Percentiles rank a stretch among this genome's conserved stretches.
Conservation (phyloP, 53 echinoderm and acorn worm species). For the Zoroaster sp. region DNA sequence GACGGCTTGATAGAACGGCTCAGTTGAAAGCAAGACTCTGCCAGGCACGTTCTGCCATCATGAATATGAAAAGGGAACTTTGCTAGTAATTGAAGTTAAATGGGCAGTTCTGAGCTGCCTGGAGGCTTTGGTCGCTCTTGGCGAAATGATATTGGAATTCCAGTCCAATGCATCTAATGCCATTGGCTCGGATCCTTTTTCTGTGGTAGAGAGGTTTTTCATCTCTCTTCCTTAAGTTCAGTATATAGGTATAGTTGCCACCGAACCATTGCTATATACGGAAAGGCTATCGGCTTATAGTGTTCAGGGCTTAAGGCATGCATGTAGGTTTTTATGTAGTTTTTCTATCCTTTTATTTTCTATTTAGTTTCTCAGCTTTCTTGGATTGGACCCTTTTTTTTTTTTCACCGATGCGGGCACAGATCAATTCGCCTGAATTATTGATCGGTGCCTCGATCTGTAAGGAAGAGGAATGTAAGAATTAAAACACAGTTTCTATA, state of each 20-base stretch:
- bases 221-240: neutral
- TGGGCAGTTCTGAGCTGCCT: conserved; percentile 40
- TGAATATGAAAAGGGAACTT: conserved; percentile 56
- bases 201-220: neutral
- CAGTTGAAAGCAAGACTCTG: neutral
- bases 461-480: neutral
- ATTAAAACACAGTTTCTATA: too few species aligned
- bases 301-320: neutral
- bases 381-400: neutral
- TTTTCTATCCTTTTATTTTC: conserved; percentile 20
- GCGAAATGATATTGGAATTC: conserved; percentile 45
- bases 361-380: neutral
- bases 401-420: neutral
- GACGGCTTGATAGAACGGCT: neutral
- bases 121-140: neutral
- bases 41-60: conserved; percentile 35
- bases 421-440: conserved; percentile 6
- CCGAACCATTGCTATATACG: conserved; percentile 16
- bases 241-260: conserved; percentile 11
- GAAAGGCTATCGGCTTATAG: conserved; percentile 6
- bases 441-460: conserved; percentile 6
- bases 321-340: neutral
- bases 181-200: conserved; percentile 13
- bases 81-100: conserved; percentile 54
- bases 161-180: conserved; percentile 33